Evolutionary conservation across 2,888 invertebrate species (phyloP).

Genomic region (Pristionchus japonicus): DNA sequence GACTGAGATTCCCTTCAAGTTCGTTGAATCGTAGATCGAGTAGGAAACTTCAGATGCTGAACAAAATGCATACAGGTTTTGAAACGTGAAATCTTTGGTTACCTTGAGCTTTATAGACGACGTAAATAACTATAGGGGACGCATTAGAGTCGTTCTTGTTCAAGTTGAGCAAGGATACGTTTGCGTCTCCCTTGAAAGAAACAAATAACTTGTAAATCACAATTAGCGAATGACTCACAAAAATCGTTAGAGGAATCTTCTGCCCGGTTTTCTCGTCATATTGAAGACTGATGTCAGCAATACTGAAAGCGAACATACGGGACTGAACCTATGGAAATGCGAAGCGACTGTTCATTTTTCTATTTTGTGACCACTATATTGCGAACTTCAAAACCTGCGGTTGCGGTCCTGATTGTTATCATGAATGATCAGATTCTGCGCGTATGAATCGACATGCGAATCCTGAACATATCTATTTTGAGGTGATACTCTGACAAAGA

Average conservation of each 20-base stretch:
- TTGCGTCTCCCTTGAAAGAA: not conserved
- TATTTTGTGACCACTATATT: no score
- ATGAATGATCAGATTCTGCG: not conserved
- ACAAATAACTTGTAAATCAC: no score
- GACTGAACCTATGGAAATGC: no score
- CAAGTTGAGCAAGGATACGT: not conserved
- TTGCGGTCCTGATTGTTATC: not conserved
- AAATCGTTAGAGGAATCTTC: not conserved
- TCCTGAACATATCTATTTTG: no score
- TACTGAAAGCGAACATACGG: not conserved
- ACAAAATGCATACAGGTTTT: not conserved
- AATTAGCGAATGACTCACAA: no score
- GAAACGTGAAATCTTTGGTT: not conserved
- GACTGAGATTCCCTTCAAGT: not conserved
- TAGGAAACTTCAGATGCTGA: not conserved
- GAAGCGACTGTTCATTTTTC: no score
- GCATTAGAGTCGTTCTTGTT: not conserved
- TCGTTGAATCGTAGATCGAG: not conserved
- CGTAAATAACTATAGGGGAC: not conserved
- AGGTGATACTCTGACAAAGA: no score
- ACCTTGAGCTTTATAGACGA: not conserved
- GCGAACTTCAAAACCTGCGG: no score
- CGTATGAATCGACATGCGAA: not conserved
- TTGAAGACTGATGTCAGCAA: not conserved
- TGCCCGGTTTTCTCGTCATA: not conserved